Percentiles rank a stretch among this genome's conserved stretches.
Evolutionary conservation across 1,140 invertebrate species (phyloP).

Genomic region (Heliconius hewitsoni): DNA sequence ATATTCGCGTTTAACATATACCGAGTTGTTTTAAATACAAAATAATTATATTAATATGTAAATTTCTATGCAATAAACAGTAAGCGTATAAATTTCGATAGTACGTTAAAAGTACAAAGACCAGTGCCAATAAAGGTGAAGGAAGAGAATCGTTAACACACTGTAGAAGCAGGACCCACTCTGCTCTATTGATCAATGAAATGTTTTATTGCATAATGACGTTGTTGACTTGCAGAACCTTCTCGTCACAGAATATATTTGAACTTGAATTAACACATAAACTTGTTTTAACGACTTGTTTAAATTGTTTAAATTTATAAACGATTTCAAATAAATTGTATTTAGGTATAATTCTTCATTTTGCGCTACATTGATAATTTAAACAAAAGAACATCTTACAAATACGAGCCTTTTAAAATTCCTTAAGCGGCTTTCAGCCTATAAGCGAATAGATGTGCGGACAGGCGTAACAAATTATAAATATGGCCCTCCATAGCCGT

Average conservation of each 20-base stretch:
- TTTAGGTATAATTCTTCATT: background rate
- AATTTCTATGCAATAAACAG: background rate
- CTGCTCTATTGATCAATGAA: conserved; percentile 78
- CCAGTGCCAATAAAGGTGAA: conserved; percentile 47
- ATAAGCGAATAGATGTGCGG: conserved; percentile 25
- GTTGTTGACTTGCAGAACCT: conserved; percentile 23
- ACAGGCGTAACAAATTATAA: conserved; percentile 30
- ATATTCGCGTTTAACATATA: too few species aligned
- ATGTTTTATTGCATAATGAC: conserved; percentile 77
- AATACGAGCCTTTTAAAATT: conserved; percentile 17
- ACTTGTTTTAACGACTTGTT: too few species aligned
- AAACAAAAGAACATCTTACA: conserved; percentile 14
- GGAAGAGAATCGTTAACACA: conserved; percentile 68
- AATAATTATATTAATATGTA: background rate
- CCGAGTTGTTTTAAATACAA: too few species aligned
- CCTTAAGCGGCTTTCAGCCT: conserved; percentile 28
- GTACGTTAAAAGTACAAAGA: conserved; percentile 33
- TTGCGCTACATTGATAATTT: background rate
- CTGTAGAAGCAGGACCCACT: conserved; percentile 61
- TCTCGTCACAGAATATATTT: conserved; percentile 10
- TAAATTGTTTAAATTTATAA: too few species aligned
- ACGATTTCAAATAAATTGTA: too few species aligned
- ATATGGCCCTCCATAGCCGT: conserved; percentile 22
- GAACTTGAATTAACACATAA: background rate
- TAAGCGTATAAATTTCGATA: background rate